Conservation (phyloP, 2,113 vertebrate species). For the Callocephalon fimbriatum region DNA sequence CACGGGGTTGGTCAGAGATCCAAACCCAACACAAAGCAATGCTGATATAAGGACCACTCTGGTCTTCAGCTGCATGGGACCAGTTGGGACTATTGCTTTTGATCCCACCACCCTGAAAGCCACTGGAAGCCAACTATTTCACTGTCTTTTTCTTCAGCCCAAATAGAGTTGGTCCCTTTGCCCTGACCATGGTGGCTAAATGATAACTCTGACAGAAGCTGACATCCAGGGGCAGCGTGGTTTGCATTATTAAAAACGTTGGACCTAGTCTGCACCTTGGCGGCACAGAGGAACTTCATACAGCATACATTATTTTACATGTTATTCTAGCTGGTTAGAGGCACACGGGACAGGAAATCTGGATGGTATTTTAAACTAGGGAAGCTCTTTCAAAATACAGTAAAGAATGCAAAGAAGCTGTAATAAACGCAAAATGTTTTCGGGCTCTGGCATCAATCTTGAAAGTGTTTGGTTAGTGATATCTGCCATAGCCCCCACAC, state of each 20-base stretch:
- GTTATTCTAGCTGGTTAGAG: neutral
- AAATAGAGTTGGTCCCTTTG: neutral
- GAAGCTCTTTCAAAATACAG: neutral
- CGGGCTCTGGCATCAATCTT: neutral
- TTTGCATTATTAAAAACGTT: neutral
- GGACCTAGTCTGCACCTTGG: neutral
- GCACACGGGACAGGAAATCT: neutral
- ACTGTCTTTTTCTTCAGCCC: neutral
- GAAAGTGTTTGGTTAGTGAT: neutral
- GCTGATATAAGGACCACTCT: neutral
- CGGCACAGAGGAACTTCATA: neutral
- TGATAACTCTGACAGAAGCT: neutral
- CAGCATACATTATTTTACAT: neutral
- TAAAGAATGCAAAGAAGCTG: neutral
- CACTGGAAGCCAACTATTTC: neutral
- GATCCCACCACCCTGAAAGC: neutral
- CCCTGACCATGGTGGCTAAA: neutral
- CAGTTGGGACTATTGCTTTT: neutral
- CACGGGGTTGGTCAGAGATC: neutral
- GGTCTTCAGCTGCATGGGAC: neutral
- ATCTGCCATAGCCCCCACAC: neutral
- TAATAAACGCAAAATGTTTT: slow-evolving; percentile 12
- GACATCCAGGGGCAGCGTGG: neutral
- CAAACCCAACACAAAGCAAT: neutral
- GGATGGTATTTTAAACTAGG: neutral